Percentiles rank a stretch among this genome's conserved stretches.
Evolutionary conservation across 2,888 invertebrate genomes (phyloP).

Genomic region (Xanthia togata): DNA sequence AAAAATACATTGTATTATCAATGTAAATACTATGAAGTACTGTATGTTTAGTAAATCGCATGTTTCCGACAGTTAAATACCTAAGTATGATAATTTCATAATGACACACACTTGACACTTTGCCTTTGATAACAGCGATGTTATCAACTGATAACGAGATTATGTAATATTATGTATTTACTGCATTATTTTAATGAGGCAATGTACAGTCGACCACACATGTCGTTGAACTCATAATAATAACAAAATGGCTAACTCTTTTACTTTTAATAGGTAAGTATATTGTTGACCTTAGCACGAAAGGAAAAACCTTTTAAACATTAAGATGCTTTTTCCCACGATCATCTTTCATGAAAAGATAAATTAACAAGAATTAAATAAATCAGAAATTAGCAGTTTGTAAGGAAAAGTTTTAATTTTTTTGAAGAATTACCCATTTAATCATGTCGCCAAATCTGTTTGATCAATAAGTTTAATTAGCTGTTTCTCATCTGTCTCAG

Average conservation of each 20-base stretch:
- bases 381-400: neutral
- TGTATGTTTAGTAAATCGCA: conserved; percentile 27
- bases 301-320: neutral
- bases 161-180: neutral
- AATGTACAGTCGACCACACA: neutral
- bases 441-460: neutral
- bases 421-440: neutral
- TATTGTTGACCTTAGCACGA: neutral
- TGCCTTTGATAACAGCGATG: conserved; percentile 40
- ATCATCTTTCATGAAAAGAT: neutral
- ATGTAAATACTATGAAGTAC: conserved; percentile 5
- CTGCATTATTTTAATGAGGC: conserved; percentile 22
- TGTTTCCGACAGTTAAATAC: conserved; percentile 41
- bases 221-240: neutral
- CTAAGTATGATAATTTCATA: conserved; percentile 24
- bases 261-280: neutral
- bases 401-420: neutral
- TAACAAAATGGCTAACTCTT: neutral
- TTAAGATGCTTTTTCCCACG: neutral
- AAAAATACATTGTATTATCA: conserved; percentile 2
- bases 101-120: conserved; percentile 30
- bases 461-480: neutral
- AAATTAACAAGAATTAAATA: neutral
- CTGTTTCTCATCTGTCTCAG: neutral
- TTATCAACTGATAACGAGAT: conserved; percentile 46